Evolutionary conservation across 2,797 vertebrate genomes (phyloP), one percentile per base, ranked within the genome.

Genomic region (Schizothorax lantsangensis): DNA sequence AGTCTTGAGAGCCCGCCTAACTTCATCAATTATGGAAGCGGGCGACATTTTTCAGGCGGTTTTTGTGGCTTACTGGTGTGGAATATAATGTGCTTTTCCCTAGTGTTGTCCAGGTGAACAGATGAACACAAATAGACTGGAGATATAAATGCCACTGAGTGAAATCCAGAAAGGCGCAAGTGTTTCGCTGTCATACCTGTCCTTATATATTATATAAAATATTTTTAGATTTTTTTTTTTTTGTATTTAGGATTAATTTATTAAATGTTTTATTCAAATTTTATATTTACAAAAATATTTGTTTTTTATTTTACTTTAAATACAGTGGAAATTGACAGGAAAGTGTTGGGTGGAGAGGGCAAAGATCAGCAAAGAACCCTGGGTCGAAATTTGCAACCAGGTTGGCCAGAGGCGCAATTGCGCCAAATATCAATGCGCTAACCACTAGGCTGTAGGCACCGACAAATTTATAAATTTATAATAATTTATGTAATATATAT

Each of bases 11-110:
- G 85, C 83, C 90, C 72, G 19, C 66, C 88, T 88, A 11, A 47
- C 62, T 80, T 91, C 78, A 90, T 91, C 85, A 90, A 91, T 89
- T 91, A 91, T 91, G 87, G 85, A 91, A 88, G 80, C 40, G 59
- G 85, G 64, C 81, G 85, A 89, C 86, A 91, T 87, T 91, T 91
- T 86, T 82, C 83, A 68, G 33, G 49, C 21, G 66, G 14, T 87
- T 77, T 87, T 89, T 82, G 79, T 64, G 83, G 84, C 82, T 87
- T 87, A 88, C 84, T 17, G 62, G 84, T 86, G 83, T 87, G 80
- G 72, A 89, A 88, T 73, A 84, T 87, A 79, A 88, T 81, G 84
- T 86, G 79, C 71, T 68, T 75, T 74, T 84, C 83, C 62, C 23
- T 49, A 26, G 83, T 69, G 73, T 84, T 86, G 71, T 85, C 75